These are phyloP conservation scores for Trichomycterus rosablanca DNA, from an alignment of 2,113 vertebrate genomes.

Conservation along the genomic window DNA sequence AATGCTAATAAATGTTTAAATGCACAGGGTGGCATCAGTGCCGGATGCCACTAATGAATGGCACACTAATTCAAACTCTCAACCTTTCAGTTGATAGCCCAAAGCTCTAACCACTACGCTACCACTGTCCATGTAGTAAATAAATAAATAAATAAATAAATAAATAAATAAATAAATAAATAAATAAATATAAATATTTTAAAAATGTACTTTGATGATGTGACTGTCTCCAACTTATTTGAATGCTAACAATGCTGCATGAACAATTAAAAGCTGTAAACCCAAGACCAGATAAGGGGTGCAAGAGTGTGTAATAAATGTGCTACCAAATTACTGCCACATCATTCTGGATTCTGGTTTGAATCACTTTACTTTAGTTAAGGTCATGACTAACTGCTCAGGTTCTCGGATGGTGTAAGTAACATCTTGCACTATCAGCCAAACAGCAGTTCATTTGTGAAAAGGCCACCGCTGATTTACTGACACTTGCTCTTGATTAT, in stretches of 20 bases:
- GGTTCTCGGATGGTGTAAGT: constrained; percentile 15
- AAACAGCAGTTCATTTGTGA: constrained; percentile 22
- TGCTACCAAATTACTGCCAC: constrained; percentile 28
- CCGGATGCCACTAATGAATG: too few species aligned
- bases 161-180: too few species aligned
- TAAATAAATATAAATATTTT: too few species aligned
- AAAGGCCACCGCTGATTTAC: constrained; percentile 13
- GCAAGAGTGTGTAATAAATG: constrained; percentile 20
- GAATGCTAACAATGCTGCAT: not conserved
- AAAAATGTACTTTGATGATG: too few species aligned
- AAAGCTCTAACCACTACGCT: too few species aligned
- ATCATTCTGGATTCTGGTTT: constrained; percentile 25
- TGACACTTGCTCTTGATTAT: constrained; percentile 11
- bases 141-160: too few species aligned
- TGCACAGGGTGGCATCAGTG: too few species aligned
- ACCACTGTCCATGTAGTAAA: too few species aligned
- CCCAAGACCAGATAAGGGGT: not conserved
- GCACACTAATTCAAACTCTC: too few species aligned
- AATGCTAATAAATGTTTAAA: too few species aligned
- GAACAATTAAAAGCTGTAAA: constrained; percentile 24
- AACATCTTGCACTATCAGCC: constrained; percentile 29
- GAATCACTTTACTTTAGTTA: constrained; percentile 29
- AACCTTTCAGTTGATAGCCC: too few species aligned
- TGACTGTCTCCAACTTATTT: too few species aligned
- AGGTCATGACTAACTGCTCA: constrained; percentile 30